Conservation (phyloP, 2,888 invertebrate species). For the Luperina testacea region DNA sequence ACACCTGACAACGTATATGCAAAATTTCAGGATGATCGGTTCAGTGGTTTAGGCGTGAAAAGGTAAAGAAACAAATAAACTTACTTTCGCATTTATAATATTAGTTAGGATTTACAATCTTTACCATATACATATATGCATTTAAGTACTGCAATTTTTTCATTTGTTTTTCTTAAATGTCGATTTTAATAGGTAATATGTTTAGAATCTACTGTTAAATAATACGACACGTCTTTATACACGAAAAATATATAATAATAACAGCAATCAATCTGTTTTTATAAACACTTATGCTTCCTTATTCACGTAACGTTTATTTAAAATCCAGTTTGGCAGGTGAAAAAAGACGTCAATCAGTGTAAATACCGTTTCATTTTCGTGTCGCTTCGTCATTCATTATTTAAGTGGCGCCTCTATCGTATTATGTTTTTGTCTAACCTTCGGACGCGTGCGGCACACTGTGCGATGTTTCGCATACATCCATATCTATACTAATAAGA, state of each 20-base stretch:
- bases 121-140: no score
- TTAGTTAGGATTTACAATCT: no score
- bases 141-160: not conserved
- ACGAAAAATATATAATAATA: not conserved
- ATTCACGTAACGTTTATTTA: constrained; percentile 6
- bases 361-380: not conserved
- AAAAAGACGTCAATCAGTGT: not conserved
- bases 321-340: constrained; percentile 20
- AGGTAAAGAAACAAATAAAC: no score
- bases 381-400: constrained; percentile 15
- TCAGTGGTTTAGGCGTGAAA: no score
- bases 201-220: not conserved
- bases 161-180: not conserved
- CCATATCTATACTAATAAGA: not conserved
- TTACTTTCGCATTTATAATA: no score
- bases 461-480: not conserved
- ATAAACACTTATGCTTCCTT: constrained; percentile 24
- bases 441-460: constrained; percentile 12
- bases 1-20: no score
- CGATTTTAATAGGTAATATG: not conserved
- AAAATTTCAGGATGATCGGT: no score
- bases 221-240: constrained; percentile 5
- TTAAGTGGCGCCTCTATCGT: constrained; percentile 21
- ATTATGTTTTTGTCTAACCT: constrained; percentile 10
- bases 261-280: constrained; percentile 18